Base-by-base conservation (phyloP, 1,140 invertebrate genomes). In the Lasioglossum albipes region DNA sequence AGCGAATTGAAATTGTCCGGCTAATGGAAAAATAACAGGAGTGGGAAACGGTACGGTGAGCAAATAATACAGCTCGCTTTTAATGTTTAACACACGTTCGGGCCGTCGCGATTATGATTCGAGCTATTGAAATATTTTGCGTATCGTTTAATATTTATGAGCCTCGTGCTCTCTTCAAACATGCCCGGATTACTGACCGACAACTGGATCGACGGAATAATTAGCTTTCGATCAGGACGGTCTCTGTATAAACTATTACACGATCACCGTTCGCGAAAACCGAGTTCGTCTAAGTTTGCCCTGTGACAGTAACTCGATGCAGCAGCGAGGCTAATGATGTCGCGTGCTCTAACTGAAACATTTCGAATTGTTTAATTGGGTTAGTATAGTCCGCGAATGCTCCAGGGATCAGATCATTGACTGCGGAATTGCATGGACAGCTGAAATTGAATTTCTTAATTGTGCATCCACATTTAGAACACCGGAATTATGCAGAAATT, bases 341-440 rank as follows among this genome's bases (percentile, higher is more conserved):
- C 36, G 36, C 18, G 42, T 18, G 10, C 1, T 16, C 1, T 16
- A 41, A 68, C 2, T 22, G 5, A 49, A n/a, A 41, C 74, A 16
- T 41, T 67, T 66, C 73, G 36, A 45, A 68, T 76, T 68, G 64
- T 75, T 75, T 52, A 42, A 76, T 59, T 76, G 2, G 20, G 20
- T 27, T 67, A n/a, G 12, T 42, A 27, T 27, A 10, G 22, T 7
- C 18, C 5, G 27, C 6, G 0, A 20, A 42, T 42, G 12, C 36
- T 42, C 16, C 18, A 0, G 59, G 22, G 22, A 27, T 61, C 10
- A n/a, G 27, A 61, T 22, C 18, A 0, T 59, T 7, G 20, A 0
- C 57, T 54, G 16, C n/a, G 6, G 20, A 59, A 27, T 27, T 27
- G 27, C 27, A 27, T 27, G 27, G 0, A 27, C 27, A 27, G 27